These are phyloP conservation scores for Aurelia aurita DNA, from an alignment of 30 jellyfish, hydroid and myxozoan genomes.

Conservation along the genomic window DNA sequence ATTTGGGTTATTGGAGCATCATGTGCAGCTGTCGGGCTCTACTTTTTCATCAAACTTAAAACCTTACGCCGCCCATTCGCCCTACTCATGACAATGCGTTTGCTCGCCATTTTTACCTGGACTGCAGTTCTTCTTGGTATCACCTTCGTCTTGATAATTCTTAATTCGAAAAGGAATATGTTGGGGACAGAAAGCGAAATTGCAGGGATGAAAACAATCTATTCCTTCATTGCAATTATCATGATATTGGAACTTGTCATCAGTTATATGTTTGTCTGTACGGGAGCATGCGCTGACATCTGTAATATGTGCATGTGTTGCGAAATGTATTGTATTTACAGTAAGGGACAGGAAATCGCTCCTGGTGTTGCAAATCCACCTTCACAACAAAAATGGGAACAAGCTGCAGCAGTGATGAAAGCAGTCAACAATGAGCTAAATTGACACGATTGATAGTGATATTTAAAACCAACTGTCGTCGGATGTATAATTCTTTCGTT, in stretches of 20 bases:
- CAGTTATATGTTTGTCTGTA: constrained; percentile 25
- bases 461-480: too few species aligned
- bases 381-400: constrained; percentile 52
- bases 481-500: too few species aligned
- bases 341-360: constrained; percentile 33
- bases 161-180: not conserved
- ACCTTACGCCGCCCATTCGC: constrained; percentile 46
- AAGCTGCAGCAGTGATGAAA: constrained; percentile 8
- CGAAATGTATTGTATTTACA: constrained; percentile 28
- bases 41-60: constrained; percentile 10
- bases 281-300: constrained; percentile 8
- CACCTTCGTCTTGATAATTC: constrained; percentile 8
- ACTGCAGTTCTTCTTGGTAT: not conserved
- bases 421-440: not conserved
- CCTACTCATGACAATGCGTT: constrained; percentile 31
- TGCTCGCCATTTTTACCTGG: constrained; percentile 41
- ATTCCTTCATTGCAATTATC: not conserved
- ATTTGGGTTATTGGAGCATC: constrained; percentile 2
- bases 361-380: constrained; percentile 65
- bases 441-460: too few species aligned
- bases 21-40: not conserved
- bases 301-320: constrained; percentile 32
- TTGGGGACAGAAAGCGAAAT: not conserved
- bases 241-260: constrained; percentile 6
- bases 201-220: constrained; percentile 6